Conservation (phyloP, 2,797 vertebrate genomes). For the Falco columbarius region DNA sequence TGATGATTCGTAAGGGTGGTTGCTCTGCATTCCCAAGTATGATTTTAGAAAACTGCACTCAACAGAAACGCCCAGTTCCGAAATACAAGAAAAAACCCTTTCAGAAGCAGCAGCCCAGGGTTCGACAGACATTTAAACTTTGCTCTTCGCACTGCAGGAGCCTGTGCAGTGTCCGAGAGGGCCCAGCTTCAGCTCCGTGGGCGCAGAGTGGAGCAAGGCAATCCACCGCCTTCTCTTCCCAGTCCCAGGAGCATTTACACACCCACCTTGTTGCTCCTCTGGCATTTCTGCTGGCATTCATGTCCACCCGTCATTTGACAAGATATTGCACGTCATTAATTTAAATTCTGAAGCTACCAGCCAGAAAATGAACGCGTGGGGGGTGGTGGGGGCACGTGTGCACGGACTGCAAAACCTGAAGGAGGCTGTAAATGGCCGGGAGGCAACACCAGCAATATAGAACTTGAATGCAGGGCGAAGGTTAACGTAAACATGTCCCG, state of each 20-base stretch:
- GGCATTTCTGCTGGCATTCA: background rate
- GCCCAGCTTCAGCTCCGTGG: background rate
- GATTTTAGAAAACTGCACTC: background rate
- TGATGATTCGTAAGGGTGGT: background rate
- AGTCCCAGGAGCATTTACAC: background rate
- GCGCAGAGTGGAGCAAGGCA: rapidly evolving
- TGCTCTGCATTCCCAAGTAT: background rate
- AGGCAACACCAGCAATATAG: background rate
- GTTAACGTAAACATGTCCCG: rapidly evolving
- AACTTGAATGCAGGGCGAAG: background rate
- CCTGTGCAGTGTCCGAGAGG: rapidly evolving
- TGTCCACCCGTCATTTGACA: slow-evolving; percentile 6
- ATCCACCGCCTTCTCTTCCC: background rate
- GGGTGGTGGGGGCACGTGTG: too few species aligned
- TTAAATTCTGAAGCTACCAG: slow-evolving; percentile 1
- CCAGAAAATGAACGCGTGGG: background rate
- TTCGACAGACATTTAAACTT: background rate
- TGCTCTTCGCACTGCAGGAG: background rate
- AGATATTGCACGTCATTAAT: background rate
- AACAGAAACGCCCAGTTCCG: background rate
- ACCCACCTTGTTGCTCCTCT: background rate
- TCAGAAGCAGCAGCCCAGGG: background rate
- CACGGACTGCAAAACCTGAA: background rate
- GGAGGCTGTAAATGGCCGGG: background rate
- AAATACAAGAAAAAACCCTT: background rate